Evolutionary conservation across 2,113 vertebrate genomes (phyloP).

Genomic region (Heterotilapia buettikoferi): DNA sequence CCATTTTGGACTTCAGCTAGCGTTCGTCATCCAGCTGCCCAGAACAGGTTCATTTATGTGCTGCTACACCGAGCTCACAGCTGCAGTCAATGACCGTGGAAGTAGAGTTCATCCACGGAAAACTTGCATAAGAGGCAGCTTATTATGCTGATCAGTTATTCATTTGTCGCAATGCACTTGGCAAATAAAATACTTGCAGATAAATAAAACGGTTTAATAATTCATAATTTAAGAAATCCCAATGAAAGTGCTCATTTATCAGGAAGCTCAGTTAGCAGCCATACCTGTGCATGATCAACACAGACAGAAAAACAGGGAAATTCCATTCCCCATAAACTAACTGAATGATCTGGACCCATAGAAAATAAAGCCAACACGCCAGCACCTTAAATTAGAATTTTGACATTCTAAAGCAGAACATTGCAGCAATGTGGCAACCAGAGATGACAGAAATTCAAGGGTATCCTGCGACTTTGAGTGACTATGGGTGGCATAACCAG

Average conservation of each 20-base stretch:
- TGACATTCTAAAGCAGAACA: neutral
- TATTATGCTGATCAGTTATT: neutral
- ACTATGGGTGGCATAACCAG: neutral
- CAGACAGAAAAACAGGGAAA: neutral
- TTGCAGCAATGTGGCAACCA: neutral
- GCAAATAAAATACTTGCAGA: neutral
- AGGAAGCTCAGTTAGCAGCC: neutral
- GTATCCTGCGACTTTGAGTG: neutral
- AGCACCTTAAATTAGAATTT: neutral
- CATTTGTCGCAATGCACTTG: neutral
- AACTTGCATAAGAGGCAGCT: neutral
- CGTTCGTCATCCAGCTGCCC: neutral
- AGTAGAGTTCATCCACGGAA: neutral
- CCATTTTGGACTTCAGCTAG: neutral
- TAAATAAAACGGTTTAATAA: neutral
- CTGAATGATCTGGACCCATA: neutral
- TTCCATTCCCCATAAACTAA: neutral
- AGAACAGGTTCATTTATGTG: neutral
- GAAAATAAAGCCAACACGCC: neutral
- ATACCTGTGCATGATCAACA: neutral
- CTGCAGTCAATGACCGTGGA: neutral
- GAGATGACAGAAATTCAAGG: neutral
- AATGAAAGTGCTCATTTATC: neutral
- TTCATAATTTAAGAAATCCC: neutral
- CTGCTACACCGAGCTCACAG: neutral